Conservation (phyloP, 1,140 invertebrate species). For the Sinella curviseta region DNA sequence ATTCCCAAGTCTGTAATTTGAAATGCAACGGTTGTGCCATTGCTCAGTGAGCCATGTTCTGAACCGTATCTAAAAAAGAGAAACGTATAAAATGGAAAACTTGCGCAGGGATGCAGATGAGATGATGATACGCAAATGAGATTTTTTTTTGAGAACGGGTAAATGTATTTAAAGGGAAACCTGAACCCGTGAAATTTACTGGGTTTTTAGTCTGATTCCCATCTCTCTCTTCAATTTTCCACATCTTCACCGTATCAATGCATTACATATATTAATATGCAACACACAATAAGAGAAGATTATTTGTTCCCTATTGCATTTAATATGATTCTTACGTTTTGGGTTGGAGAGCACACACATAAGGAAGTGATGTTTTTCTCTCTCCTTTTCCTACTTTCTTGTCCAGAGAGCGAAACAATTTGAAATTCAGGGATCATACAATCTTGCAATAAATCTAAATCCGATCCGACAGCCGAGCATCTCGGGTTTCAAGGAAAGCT, state of each 20-base stretch:
- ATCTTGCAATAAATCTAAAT: slow-evolving; percentile 25
- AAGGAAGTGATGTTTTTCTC: not conserved
- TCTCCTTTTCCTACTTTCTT: not conserved
- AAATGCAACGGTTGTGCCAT: not conserved
- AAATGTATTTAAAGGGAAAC: not conserved
- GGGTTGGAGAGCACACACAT: not conserved
- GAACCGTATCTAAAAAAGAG: no score
- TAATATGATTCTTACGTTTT: not conserved
- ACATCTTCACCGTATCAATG: not conserved
- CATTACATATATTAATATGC: slow-evolving; percentile 5
- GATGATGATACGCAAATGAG: not conserved
- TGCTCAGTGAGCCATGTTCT: no score
- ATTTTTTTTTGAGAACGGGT: not conserved
- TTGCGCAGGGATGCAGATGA: no score
- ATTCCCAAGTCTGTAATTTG: slow-evolving; percentile 6
- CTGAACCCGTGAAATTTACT: not conserved
- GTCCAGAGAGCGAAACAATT: not conserved
- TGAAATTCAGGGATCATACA: slow-evolving; percentile 26
- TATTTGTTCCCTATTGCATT: not conserved
- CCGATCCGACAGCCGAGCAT: slow-evolving; percentile 18
- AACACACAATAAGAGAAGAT: not conserved
- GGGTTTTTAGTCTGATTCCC: not conserved
- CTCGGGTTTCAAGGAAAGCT: slow-evolving; percentile 16
- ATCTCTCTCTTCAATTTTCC: slow-evolving; percentile 16
- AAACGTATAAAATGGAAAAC: no score